Evolutionary conservation across 2,888 invertebrate species (phyloP), one percentile per base, ranked within the genome.

Genomic region (Orchestes rusci): DNA sequence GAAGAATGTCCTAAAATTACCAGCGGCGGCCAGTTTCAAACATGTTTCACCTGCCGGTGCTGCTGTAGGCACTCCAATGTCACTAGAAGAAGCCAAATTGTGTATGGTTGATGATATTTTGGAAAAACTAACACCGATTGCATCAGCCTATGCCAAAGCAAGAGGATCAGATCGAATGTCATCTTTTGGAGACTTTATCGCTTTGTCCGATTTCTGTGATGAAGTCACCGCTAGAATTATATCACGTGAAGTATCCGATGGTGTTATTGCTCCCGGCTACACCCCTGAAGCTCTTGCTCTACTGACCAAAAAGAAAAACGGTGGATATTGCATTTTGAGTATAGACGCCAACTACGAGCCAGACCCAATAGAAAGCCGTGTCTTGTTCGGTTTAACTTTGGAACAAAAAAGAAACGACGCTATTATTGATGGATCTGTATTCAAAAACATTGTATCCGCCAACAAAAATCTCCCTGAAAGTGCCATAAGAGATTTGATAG

Each of bases 81-180:
- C 77, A 47, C 66, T 71, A 3, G 79, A 79, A 23, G 84, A 84
- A 70, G 89, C 91, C 0, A 80, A 84, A 60, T 76, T 95, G 1
- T 96, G 94, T 63, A 93, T 94, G 87, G 95, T 96, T 3, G 81
- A 86, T 36, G 96, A 96, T 67, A 62, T 95, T 32, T 67, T 73
- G 0, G 75, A 80, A 3, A 67, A 75, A 23, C 69, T 95, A 53
- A 80, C 86, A 0, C 91, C 93, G 0, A 63, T 95, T 8, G 93
- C 94, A 0, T 76, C 77, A 12, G 96, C 97, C 1, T 97, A 97
- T 70, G 96, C 95, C 0, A 76, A 96, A 45, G 97, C 97, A 0
- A 79, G 97, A 63, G 96, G 97, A 37, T 95, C 96, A 12, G 97
- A 99, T 70, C 79, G 97, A 40, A 97, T 99, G 97, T 96, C 95